Evolutionary conservation across 64 coral and sea anemone species (phyloP).

Genomic region (Hydrozoanthus tunicans): DNA sequence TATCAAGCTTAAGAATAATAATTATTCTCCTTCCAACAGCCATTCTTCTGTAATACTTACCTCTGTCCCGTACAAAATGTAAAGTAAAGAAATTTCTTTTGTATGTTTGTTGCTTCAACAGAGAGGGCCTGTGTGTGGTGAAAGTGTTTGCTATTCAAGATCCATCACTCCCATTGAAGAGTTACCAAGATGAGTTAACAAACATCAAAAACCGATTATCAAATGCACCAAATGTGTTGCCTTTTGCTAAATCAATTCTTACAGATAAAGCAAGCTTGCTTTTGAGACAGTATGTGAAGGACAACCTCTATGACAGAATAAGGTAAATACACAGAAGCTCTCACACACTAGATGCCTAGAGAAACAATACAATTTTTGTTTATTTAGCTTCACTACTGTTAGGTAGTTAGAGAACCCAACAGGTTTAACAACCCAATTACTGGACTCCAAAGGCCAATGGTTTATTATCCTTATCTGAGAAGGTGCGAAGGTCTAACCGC

Average conservation of each 20-base stretch:
- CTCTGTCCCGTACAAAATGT: too few relatives aligned
- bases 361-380: too few relatives aligned
- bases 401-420: too few relatives aligned
- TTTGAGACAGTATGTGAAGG: constrained; percentile 90
- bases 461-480: too few relatives aligned
- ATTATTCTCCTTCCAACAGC: too few relatives aligned
- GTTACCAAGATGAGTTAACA: constrained; percentile 87
- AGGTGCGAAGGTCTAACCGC: too few relatives aligned
- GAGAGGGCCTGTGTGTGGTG: constrained; percentile 98
- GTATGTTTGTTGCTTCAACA: constrained; percentile 13
- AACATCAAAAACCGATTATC: constrained; percentile 80
- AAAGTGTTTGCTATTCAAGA: constrained; percentile 99
- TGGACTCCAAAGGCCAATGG: too few relatives aligned
- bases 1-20: too few relatives aligned
- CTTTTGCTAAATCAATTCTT: constrained; percentile 90
- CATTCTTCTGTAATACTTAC: too few relatives aligned
- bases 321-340: constrained; percentile 48
- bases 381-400: too few relatives aligned
- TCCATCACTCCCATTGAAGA: constrained; percentile 89
- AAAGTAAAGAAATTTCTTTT: neutral
- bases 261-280: constrained; percentile 96
- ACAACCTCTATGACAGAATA: constrained; percentile 97
- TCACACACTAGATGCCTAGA: too few relatives aligned
- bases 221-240: constrained; percentile 79
- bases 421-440: too few relatives aligned